Evolutionary conservation across 2,113 vertebrate genomes (phyloP).

Genomic region (Phrynocephalus versicolor): DNA sequence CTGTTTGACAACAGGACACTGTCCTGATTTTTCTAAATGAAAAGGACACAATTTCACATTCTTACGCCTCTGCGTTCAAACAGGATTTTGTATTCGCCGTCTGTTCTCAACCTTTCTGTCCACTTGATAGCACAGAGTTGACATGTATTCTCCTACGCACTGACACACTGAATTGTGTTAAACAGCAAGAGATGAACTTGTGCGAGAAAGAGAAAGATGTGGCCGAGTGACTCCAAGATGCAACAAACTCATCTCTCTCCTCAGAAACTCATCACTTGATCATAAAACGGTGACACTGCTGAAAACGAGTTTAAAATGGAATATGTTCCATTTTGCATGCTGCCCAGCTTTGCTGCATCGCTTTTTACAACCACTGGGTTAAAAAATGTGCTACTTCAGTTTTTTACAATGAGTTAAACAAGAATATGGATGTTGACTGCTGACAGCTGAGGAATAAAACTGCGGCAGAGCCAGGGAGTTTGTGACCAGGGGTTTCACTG

Average conservation of each 20-base stretch:
- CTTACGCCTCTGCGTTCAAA: conserved; percentile 28
- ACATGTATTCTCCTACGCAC: conserved; percentile 20
- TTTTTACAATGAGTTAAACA: neutral
- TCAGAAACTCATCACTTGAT: neutral
- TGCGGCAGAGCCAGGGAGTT: no score
- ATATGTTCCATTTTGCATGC: neutral
- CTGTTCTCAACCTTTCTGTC: neutral
- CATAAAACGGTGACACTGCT: neutral
- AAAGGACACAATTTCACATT: conserved; percentile 22
- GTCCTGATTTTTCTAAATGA: neutral
- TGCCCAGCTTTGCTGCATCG: neutral
- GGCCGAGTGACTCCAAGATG: neutral
- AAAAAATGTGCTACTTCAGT: neutral
- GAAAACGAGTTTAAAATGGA: neutral
- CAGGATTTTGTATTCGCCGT: conserved; percentile 31
- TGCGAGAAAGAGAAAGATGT: conserved; percentile 9
- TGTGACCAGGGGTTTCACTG: no score
- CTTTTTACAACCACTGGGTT: neutral
- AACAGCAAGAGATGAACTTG: neutral
- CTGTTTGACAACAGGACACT: neutral
- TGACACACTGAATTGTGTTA: conserved; percentile 22
- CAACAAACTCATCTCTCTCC: neutral
- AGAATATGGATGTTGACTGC: no score
- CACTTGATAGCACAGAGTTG: conserved; percentile 13
- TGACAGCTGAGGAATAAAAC: no score